Percentiles rank a stretch among this genome's conserved stretches.
phyloP scores from a whole-genome alignment of 2,113 vertebrate genomes.

The Caranx ignobilis region DNA sequence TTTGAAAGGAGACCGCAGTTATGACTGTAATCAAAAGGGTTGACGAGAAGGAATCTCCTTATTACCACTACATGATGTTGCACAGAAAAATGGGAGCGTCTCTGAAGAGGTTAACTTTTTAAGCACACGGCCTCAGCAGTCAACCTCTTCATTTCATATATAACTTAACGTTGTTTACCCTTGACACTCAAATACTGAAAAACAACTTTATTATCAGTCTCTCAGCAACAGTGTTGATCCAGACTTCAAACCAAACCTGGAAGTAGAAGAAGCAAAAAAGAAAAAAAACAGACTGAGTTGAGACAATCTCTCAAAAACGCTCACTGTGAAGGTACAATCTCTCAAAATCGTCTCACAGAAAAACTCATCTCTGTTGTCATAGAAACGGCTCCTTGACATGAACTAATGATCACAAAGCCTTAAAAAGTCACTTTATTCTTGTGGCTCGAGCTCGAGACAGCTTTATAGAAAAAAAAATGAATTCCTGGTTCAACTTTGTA shows the following conservation, averaged over 20 bases:
- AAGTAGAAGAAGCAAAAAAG: background rate
- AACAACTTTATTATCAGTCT: too few relatives aligned
- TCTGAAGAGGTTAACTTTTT: too few relatives aligned
- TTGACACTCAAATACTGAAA: background rate
- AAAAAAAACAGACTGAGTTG: background rate
- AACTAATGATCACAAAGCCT: slow-evolving; percentile 25
- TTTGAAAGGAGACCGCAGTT: background rate
- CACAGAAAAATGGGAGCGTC: too few relatives aligned
- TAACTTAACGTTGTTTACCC: too few relatives aligned
- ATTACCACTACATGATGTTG: background rate
- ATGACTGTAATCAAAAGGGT: too few relatives aligned
- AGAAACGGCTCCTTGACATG: slow-evolving; percentile 54
- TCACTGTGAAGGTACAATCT: background rate
- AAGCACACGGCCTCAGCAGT: too few relatives aligned
- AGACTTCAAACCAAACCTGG: background rate
- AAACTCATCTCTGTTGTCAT: slow-evolving; percentile 54
- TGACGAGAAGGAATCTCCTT: background rate
- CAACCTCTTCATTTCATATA: too few relatives aligned
- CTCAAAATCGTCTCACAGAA: background rate
- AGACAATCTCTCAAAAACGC: slow-evolving; percentile 3
- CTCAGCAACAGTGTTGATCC: background rate
- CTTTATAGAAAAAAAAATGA: background rate
- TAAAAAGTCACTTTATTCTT: slow-evolving; percentile 34
- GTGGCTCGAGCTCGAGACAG: background rate
- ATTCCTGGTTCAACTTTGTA: background rate